Evolutionary conservation across 2,113 vertebrate genomes (phyloP), one percentile per base, ranked within the genome.

Genomic region (Brachypodius melanocephalos): DNA sequence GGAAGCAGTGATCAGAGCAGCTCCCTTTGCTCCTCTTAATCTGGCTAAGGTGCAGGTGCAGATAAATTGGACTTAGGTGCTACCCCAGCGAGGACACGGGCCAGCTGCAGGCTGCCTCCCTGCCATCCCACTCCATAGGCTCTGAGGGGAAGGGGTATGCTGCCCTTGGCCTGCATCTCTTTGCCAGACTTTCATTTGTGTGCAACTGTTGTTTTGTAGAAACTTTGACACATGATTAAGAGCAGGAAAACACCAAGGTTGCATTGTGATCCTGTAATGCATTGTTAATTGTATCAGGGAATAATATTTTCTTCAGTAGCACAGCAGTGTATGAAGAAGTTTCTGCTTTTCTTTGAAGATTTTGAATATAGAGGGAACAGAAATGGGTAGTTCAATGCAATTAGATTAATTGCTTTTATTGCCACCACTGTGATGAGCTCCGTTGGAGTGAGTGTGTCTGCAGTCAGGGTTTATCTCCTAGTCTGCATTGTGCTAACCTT

Each of bases 61-160:
- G 34, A 2, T 34, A 61, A 31, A 5, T 14, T 43, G n/a, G n/a
- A 17, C 7, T 77, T 31, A 2, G 0, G 21, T 51, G 48, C n/a
- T 0, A 1, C 45, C 3, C 3, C 40, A 11, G 46, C 0, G 2
- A 42, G 71, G 34, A 42, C 5, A 6, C 0, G 0, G 28, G 31
- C 5, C 36, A 6, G 5, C 32, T 7, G 8, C 40, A 16, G 65
- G 14, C 58, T 40, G 38, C 45, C 29, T 55, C n/a, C 29, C 46
- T 54, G 20, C 26, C 5, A 4, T 25, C 21, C 21, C 34, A 15
- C 5, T 3, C 49, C n/a, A 4, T 3, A 3, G n/a, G 32, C 43
- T 42, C 3, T 14, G 26, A 43, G 52, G 2, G 0, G 32, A 55
- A 29, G 14, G 20, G 26, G 16, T 49, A 1, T 19, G 34, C 46